Percentiles rank a stretch among this genome's conserved stretches.
phyloP scores from a whole-genome alignment of 1,140 invertebrate species.

The Kradibia gibbosae region DNA sequence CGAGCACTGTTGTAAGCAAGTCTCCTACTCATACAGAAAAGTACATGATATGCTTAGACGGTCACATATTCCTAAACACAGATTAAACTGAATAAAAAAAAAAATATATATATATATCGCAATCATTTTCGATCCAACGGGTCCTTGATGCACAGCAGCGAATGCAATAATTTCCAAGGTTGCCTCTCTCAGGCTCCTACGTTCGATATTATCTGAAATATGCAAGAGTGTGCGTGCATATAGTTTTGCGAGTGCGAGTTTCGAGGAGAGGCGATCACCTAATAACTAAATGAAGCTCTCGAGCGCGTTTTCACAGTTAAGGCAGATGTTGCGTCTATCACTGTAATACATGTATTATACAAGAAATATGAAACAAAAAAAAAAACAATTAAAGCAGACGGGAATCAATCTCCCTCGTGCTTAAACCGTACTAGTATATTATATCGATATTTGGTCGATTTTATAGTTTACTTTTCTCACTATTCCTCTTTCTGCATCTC shows the following conservation, averaged over 20 bases:
- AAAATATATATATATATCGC: no score
- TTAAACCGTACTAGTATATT: constrained; percentile 29
- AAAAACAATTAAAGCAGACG: constrained; percentile 38
- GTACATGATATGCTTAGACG: no score
- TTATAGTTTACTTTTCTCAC: constrained; percentile 16
- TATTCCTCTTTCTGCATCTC: no score
- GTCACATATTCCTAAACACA: no score
- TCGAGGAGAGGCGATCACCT: constrained; percentile 37
- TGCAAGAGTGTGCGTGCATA: neutral
- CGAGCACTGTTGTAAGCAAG: no score
- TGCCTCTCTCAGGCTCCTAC: neutral
- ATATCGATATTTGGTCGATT: constrained; percentile 35
- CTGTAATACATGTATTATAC: constrained; percentile 59
- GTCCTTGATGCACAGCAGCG: constrained; percentile 41
- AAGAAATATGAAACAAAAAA: constrained; percentile 52
- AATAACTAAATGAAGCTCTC: constrained; percentile 49
- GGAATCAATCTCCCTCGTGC: constrained; percentile 38
- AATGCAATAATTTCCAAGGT: constrained; percentile 11
- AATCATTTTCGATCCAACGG: constrained; percentile 5
- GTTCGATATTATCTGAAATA: neutral
- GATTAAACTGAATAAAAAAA: no score
- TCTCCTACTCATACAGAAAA: no score
- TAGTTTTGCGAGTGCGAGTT: neutral
- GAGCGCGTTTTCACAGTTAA: constrained; percentile 66
- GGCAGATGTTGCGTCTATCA: constrained; percentile 69